Conservation (phyloP, 2,797 vertebrate species). For the Apodemus agrarius region DNA sequence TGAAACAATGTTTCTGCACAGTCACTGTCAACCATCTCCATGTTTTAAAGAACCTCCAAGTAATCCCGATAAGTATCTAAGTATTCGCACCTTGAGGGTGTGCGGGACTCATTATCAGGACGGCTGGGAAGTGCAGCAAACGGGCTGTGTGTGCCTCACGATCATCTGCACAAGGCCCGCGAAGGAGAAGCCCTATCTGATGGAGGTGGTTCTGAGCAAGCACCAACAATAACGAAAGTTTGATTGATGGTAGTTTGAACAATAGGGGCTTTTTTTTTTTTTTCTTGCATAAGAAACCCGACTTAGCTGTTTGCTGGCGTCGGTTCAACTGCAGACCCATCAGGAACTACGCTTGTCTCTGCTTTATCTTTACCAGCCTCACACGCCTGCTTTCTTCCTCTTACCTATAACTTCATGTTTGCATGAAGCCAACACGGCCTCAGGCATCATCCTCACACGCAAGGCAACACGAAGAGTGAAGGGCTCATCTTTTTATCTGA, state of each 20-base stretch:
- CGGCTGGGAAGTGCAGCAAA: not conserved
- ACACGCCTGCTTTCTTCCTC: constrained; percentile 22
- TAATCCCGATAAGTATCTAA: not conserved
- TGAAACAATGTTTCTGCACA: not conserved
- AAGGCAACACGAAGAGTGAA: constrained; percentile 4
- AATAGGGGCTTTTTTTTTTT: constrained; percentile 52
- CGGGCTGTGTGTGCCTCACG: not conserved
- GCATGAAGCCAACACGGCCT: not conserved
- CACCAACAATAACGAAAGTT: constrained; percentile 11
- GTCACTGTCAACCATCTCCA: not conserved
- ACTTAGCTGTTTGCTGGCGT: constrained; percentile 13
- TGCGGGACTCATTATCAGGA: not conserved
- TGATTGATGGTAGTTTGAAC: constrained; percentile 56
- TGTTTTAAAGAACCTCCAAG: not conserved
- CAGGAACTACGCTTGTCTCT: not conserved
- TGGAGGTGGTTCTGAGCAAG: constrained; percentile 34
- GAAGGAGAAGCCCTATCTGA: constrained; percentile 3
- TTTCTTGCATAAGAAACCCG: constrained; percentile 12
- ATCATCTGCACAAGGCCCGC: not conserved
- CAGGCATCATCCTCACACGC: not conserved
- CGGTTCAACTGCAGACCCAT: not conserved
- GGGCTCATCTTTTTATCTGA: constrained; percentile 10
- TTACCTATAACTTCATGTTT: not conserved
- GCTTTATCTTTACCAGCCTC: constrained; percentile 28
- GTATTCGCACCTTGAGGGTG: not conserved